Base-by-base conservation (phyloP, 2,797 vertebrate genomes). In the Parauchenoglanis ngamensis region DNA sequence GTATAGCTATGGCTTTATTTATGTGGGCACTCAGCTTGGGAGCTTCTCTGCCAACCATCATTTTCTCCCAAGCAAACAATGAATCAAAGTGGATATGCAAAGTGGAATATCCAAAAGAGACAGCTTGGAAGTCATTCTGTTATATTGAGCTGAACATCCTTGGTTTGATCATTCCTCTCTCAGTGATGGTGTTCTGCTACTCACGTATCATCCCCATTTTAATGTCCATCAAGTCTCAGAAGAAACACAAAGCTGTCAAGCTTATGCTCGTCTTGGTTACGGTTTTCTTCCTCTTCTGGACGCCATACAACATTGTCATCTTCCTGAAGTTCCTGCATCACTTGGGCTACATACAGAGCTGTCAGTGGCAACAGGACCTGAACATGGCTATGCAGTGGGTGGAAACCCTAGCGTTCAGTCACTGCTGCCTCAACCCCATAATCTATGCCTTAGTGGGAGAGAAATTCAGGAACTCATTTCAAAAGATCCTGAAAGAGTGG, bases 371-470 rank as follows among this genome's bases (percentile, higher is more conserved):
- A 0, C 0, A 0, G 1, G 15, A 78, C 7, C 2, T 95, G 15
- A 28, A 1, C 2, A 1, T 94, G 40, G 82, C 92, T 0, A 0
- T 87, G 12, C 28, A 56, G 2, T 91, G 94, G 87, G 92, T 94
- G 0, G 93, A 95, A 89, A 68, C 92, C 19, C 19, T 96, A 1
- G 95, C 94, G 1, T 95, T 92, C 65, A 89, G 72, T 67, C 95
- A 96, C 92, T 96, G 94, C 90, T 96, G 95, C 56, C 92, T 96
- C 83, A 96, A 96, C 78, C 95, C 95, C 83, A 91, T 96, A 84
- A 95, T 96, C 7, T 96, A 96, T 0, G 95, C 94, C 82, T 95
- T 96, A 80, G 93, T 92, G 4, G 94, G 94, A 4, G 92, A 96
- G 87, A 96, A 92, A 86, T 96, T 96, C 56, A 94, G 90, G 90